Base-by-base conservation (phyloP, 2,888 invertebrate species). In the Athripsodes cinereus region DNA sequence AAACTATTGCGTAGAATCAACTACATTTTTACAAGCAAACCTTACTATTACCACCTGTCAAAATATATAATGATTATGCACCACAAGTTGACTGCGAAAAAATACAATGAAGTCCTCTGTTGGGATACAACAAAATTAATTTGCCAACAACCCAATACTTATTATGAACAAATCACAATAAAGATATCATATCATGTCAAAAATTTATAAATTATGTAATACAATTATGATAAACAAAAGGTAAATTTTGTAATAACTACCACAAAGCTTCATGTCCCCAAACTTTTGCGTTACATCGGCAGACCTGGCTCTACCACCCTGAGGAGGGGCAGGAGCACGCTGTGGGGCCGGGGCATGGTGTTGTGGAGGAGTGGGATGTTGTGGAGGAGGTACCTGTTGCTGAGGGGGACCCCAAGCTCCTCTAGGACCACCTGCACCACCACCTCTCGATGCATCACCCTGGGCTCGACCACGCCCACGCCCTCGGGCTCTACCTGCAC, bases 231-330 rank as follows among this genome's bases (percentile, higher is more conserved):
- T n/a, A n/a, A n/a, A n/a, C n/a, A n/a, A n/a, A n/a, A n/a, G n/a
- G n/a, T n/a, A n/a, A n/a, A n/a, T n/a, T n/a, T n/a, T n/a, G n/a
- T n/a, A n/a, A n/a, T n/a, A 6, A 47, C 10, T 19, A 22, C 26
- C 50, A 20, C 8, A 18, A 22, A 74, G 65, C 13, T 72, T 71
- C 31, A 74, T 57, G 20, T 68, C 65, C 47, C 72, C 70, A 74
- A 78, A 74, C 1, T 72, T 64, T 20, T 72, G 70, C 54, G 78
- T 75, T 1, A 77, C 69, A 50, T 75, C 72, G 0, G 74, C 68
- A 66, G 76, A 75, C 1, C 76, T 77, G 2, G 76, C 74, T 62
- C 77, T 76, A 2, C 50, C 50, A 26, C n/a, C 50, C 75, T 74
- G 0, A 74, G 70, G 1, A 74, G 74, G 0, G 67, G 69, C 64